These are phyloP conservation scores for Panthera tigris DNA, from an alignment of 2,113 vertebrate genomes.

Conservation along the genomic window DNA sequence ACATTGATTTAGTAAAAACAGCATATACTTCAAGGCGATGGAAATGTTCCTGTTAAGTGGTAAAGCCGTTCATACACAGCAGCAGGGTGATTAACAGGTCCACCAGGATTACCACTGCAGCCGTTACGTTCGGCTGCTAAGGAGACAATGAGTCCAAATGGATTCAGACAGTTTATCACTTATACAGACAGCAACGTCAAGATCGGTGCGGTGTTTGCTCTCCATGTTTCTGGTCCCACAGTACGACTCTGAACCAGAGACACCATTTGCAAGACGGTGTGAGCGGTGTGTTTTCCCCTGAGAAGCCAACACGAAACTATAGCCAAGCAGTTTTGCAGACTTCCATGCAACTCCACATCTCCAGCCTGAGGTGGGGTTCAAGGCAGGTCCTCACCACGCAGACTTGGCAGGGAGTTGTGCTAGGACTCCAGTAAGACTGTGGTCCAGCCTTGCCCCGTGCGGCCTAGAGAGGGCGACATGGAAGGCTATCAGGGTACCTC, in stretches of 20 bases:
- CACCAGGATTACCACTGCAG: neutral
- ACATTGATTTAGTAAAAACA: constrained; percentile 45
- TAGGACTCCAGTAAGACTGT: accelerated
- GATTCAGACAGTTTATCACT: neutral
- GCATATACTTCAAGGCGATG: neutral
- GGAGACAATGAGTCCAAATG: neutral
- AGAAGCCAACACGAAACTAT: neutral
- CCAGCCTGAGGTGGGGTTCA: too few relatives aligned
- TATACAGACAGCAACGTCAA: neutral
- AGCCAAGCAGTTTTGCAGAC: neutral
- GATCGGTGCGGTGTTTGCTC: neutral
- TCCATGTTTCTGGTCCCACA: neutral
- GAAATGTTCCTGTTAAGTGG: neutral
- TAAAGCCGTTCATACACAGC: neutral
- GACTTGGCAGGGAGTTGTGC: neutral
- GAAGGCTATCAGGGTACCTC: accelerated
- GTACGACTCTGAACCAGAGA: neutral
- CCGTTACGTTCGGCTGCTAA: neutral
- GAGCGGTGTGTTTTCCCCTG: neutral
- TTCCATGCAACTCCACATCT: neutral
- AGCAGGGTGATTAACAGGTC: neutral
- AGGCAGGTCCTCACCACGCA: neutral
- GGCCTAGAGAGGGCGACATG: accelerated
- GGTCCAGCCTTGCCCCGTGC: accelerated
- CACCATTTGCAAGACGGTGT: accelerated